Evolutionary conservation across 2,797 vertebrate species (phyloP).

Genomic region (Percopsis omiscomaycus): DNA sequence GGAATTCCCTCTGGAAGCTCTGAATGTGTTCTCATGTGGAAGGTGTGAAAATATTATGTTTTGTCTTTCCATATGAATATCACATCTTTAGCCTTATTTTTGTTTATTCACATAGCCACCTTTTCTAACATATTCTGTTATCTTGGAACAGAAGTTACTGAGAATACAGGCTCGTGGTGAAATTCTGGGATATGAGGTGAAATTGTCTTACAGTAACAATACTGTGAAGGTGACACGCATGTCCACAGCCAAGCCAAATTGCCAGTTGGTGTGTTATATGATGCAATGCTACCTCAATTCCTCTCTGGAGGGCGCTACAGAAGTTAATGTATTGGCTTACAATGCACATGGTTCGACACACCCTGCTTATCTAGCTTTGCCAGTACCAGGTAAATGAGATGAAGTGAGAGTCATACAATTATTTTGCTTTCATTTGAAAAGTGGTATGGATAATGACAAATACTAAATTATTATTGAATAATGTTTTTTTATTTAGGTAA

Average conservation of each 20-base stretch:
- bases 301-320: constrained; percentile 42
- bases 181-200: constrained; percentile 63
- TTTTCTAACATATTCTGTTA: constrained; percentile 1
- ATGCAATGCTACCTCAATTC: constrained; percentile 31
- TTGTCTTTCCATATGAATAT: background rate
- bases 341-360: constrained; percentile 47
- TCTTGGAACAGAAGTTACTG: constrained; percentile 60
- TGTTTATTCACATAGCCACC: background rate
- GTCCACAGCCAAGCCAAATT: constrained; percentile 13
- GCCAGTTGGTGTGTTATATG: constrained; percentile 16
- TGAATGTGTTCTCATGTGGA: constrained; percentile 73
- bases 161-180: constrained; percentile 51
- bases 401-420: background rate
- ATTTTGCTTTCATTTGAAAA: background rate
- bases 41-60: constrained; percentile 52
- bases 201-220: constrained; percentile 32
- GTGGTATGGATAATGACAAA: background rate
- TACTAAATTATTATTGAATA: background rate
- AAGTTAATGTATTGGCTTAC: constrained; percentile 55
- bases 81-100: background rate
- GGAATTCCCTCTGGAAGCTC: constrained; percentile 14
- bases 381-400: constrained; percentile 44
- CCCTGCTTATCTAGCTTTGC: constrained; percentile 45
- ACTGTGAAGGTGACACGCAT: constrained; percentile 10
- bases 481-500: constrained; percentile 38